Evolutionary conservation across 2,888 invertebrate genomes (phyloP).

Genomic region (Dione vanillae): DNA sequence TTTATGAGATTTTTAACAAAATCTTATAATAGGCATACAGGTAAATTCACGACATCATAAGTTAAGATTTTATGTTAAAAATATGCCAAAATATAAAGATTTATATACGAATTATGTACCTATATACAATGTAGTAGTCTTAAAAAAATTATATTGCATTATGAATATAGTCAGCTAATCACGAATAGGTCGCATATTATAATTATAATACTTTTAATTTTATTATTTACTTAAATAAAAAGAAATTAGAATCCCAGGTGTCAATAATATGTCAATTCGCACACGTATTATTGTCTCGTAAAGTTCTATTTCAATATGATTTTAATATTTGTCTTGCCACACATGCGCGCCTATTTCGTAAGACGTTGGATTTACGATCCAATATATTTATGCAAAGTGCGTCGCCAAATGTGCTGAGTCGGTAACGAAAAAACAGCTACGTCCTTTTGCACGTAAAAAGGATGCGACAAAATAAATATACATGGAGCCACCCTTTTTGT

Average conservation of each 20-base stretch:
- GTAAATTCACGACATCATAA: background rate
- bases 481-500: conserved; percentile 82
- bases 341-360: conserved; percentile 73
- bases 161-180: too few relatives aligned
- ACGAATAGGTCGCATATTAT: background rate
- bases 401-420: conserved; percentile 81
- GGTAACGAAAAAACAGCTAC: conserved; percentile 75
- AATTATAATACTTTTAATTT: background rate
- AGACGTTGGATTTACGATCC: conserved; percentile 78
- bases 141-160: too few relatives aligned
- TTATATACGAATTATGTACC: background rate
- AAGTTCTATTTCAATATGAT: conserved; percentile 56
- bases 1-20: background rate
- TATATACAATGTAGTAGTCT: too few relatives aligned
- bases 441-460: conserved; percentile 82
- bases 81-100: background rate
- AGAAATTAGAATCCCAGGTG: conserved; percentile 14
- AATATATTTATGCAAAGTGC: conserved; percentile 84
- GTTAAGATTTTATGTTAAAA: background rate
- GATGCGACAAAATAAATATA: conserved; percentile 84
- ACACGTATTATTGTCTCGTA: conserved; percentile 46
- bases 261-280: conserved; percentile 38
- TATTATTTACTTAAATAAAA: background rate
- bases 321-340: conserved; percentile 70
- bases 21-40: background rate